phyloP scores from a whole-genome alignment of 53 echinoderm and acorn worm species.

The Mesocentrotus franciscanus region DNA sequence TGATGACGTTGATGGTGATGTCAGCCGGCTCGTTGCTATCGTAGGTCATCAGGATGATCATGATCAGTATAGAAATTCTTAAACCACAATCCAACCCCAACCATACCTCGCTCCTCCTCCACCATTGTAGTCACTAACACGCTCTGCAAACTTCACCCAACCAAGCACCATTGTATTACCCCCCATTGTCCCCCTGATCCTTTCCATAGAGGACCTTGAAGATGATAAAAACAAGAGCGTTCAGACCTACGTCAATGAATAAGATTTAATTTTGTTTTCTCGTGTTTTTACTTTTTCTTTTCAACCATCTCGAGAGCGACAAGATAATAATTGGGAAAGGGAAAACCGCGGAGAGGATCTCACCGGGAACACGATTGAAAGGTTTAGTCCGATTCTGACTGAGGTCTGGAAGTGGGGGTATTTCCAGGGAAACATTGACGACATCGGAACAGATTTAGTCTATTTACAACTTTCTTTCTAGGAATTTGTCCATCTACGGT shows the following conservation, averaged over 20 bases:
- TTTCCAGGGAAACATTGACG: constrained; percentile 59
- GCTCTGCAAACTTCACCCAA: constrained; percentile 51
- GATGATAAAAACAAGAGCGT: not conserved
- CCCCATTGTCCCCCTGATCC: constrained; percentile 25
- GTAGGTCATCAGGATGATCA: constrained; percentile 4
- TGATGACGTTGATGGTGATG: constrained; percentile 23
- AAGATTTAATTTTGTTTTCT: not conserved
- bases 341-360: not conserved
- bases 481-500: constrained; percentile 15
- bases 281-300: not conserved
- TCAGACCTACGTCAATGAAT: constrained; percentile 35
- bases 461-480: constrained; percentile 37
- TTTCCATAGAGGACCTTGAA: not conserved
- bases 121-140: constrained; percentile 33
- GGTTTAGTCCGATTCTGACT: not conserved
- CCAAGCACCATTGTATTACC: constrained; percentile 33
- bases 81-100: constrained; percentile 32
- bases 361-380: not conserved
- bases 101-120: constrained; percentile 21
- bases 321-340: not conserved
- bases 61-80: not conserved
- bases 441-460: constrained; percentile 33
- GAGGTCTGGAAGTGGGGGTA: constrained; percentile 12
- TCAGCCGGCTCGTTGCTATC: not conserved
- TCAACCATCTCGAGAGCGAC: not conserved